Evolutionary conservation across 2,888 invertebrate genomes (phyloP), one percentile per base, ranked within the genome.

Genomic region (Thalpophila matura): DNA sequence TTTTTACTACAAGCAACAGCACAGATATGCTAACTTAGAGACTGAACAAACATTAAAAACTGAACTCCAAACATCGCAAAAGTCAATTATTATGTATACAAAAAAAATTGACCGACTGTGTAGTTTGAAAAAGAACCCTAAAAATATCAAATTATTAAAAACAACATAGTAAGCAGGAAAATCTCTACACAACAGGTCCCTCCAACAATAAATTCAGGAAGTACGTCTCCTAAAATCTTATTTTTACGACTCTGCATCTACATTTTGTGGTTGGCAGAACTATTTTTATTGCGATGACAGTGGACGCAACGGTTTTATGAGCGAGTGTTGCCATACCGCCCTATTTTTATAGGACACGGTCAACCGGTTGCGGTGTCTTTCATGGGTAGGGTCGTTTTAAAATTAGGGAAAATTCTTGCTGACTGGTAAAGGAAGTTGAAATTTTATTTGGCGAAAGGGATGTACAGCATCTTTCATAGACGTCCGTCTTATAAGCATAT

Each of bases 281-380:
- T 49, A 66, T 60, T 71, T 68, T 73, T 73, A 73, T 66, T 49
- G 31, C 60, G 0, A 18, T 4, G 20, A 40, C 50, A 43, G 51
- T 47, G 2, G 51, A 47, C 33, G 38, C 18, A 42, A 12, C 27
- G 22, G 24, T 66, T 70, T 70, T 71, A 73, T 61, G 55, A 33
- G 26, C 14, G 1, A 50, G 27, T 26, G 3, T 20, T 40, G 20
- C 27, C 20, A 20, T 18, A 14, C 7, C 18, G 5, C 27, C 24
- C 47, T 71, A 68, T 71, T 46, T 57, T 53, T 54, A 33, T 45
- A 10, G 3, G 4, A 22, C 29, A 35, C 12, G 7, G 45, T 12
- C 38, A 31, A 45, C 18, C 1, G 18, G 12, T 16, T 18, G 31
- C 14, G 18, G 20, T 16, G n/a, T 10, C 9, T 31, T 46, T 6